phyloP scores from a whole-genome alignment of 1,140 invertebrate genomes.

The Thaumetopoea pityocampa region DNA sequence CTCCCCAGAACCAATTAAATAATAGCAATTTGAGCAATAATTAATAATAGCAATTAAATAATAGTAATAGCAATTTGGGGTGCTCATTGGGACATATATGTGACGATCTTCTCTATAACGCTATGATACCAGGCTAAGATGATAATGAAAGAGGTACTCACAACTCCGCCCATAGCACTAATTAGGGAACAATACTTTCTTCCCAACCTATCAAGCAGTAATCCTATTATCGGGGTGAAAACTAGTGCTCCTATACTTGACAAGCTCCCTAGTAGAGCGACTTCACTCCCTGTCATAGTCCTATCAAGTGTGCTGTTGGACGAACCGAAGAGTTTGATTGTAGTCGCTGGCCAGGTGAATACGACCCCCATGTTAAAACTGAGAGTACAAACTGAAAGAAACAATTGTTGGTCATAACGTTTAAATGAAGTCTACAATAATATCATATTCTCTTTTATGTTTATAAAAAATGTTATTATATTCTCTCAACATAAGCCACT shows the following conservation, averaged over 20 bases:
- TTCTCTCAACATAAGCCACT: no score
- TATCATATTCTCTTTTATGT: no score
- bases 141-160: not conserved
- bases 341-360: slow-evolving; percentile 52
- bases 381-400: slow-evolving; percentile 43
- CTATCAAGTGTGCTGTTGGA: slow-evolving; percentile 40
- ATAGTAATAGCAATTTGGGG: no score
- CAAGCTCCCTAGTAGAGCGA: slow-evolving; percentile 42
- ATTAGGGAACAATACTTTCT: slow-evolving; percentile 37
- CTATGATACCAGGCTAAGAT: no score
- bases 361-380: slow-evolving; percentile 37
- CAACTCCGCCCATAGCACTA: slow-evolving; percentile 13
- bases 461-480: no score
- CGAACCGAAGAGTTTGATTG: slow-evolving; percentile 39
- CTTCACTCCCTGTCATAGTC: slow-evolving; percentile 42
- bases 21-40: no score
- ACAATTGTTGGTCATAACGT: not conserved
- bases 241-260: slow-evolving; percentile 39
- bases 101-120: no score
- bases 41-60: no score
- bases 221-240: slow-evolving; percentile 32
- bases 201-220: slow-evolving; percentile 41
- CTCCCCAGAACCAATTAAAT: no score
- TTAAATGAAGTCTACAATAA: no score
- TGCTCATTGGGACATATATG: no score